phyloP scores from a whole-genome alignment of 2,888 invertebrate species.

The Mesorhabditis belari region DNA sequence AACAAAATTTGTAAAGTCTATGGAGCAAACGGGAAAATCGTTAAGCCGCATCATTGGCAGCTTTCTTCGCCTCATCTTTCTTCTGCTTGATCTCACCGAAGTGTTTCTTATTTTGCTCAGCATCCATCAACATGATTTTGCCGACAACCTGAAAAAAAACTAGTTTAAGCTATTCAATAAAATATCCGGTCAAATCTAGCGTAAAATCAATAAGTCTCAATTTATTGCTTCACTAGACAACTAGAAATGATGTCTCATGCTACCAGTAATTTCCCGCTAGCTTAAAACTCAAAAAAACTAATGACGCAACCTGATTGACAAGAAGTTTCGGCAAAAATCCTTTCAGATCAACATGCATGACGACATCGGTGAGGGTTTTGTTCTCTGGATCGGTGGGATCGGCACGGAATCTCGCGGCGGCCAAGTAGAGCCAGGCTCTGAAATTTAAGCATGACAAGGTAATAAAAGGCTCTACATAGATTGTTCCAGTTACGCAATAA shows the following conservation, averaged over 20 bases:
- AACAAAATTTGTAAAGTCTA: too few species aligned
- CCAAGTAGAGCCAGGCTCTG: slow-evolving; percentile 30
- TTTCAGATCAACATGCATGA: slow-evolving; percentile 36
- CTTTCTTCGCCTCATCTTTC: too few species aligned
- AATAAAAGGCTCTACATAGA: too few species aligned
- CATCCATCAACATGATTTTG: slow-evolving; percentile 37
- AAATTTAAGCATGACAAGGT: too few species aligned
- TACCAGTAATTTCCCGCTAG: too few species aligned
- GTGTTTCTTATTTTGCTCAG: slow-evolving; percentile 29
- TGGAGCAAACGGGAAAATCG: too few species aligned
- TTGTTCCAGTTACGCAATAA: not conserved
- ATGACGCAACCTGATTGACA: slow-evolving; percentile 19
- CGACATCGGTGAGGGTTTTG: slow-evolving; percentile 28
- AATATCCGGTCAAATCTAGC: not conserved
- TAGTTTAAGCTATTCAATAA: not conserved
- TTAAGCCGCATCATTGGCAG: too few species aligned
- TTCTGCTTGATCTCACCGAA: slow-evolving; percentile 18
- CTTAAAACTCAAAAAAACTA: too few species aligned
- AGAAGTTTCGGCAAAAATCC: slow-evolving; percentile 33
- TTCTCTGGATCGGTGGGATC: slow-evolving; percentile 18
- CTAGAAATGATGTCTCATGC: too few species aligned
- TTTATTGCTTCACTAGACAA: too few species aligned
- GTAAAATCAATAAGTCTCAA: too few species aligned
- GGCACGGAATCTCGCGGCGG: slow-evolving; percentile 32
- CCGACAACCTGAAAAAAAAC: slow-evolving; percentile 18